A percentile compares a stretch with the other conserved stretches of the same genome.
phyloP scores from a whole-genome alignment of 2,113 vertebrate species.

The Poeciliopsis occidentalis region DNA sequence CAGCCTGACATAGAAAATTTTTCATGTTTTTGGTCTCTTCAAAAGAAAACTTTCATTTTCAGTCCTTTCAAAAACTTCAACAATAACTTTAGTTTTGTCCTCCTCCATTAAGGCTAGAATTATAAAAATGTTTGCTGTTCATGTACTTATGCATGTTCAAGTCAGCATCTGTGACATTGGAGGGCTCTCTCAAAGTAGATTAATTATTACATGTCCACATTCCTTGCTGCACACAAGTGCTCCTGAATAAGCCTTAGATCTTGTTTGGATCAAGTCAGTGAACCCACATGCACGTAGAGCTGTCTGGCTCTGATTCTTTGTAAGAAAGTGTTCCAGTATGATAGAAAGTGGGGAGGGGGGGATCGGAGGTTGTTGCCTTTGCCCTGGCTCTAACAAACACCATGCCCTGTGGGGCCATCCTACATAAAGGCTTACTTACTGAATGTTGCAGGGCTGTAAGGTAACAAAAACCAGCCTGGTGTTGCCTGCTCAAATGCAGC shows the following conservation, averaged over 20 bases:
- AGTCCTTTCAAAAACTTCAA: neutral
- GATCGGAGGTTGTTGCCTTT: conserved; percentile 57
- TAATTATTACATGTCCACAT: conserved; percentile 34
- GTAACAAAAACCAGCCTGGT: conserved; percentile 61
- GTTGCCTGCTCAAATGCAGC: conserved; percentile 37
- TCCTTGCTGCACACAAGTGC: conserved; percentile 31
- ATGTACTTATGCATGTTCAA: conserved; percentile 27
- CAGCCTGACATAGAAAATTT: no score
- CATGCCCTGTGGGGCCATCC: conserved; percentile 61
- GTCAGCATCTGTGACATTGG: conserved; percentile 33
- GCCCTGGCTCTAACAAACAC: conserved; percentile 62
- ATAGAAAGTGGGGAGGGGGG: conserved; percentile 29
- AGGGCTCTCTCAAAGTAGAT: conserved; percentile 31
- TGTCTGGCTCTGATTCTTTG: conserved; percentile 46
- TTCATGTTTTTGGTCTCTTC: no score
- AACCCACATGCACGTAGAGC: conserved; percentile 45
- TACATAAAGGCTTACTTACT: conserved; percentile 63
- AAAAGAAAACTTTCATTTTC: no score
- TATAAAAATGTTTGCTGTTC: neutral
- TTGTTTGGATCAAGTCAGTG: conserved; percentile 49
- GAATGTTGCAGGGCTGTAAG: conserved; percentile 59
- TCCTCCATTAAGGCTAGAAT: neutral
- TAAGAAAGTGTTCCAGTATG: conserved; percentile 1
- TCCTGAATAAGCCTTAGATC: conserved; percentile 49
- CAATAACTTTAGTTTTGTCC: neutral